These are phyloP conservation scores for Conus ventricosus DNA, from an alignment of 1,140 invertebrate species.

Conservation along the genomic window DNA sequence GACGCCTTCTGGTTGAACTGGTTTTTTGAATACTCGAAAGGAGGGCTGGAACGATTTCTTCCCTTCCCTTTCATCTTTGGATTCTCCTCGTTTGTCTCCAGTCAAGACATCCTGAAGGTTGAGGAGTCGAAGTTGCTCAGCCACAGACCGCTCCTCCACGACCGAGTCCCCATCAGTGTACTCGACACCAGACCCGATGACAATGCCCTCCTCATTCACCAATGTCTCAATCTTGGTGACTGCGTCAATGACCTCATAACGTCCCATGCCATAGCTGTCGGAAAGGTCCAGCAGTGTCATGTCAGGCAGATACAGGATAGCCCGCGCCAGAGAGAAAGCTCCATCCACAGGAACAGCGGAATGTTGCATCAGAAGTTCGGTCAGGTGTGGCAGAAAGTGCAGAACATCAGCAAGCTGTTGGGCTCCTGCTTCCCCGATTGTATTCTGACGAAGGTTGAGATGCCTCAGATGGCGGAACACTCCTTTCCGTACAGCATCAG, in stretches of 20 bases:
- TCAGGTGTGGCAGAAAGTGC: background rate
- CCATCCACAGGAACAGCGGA: background rate
- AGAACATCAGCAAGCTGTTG: background rate
- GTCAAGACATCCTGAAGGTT: background rate
- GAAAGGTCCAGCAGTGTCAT: slow-evolving; percentile 25
- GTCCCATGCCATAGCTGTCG: slow-evolving; percentile 23
- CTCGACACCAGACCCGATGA: background rate
- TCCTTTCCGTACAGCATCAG: background rate
- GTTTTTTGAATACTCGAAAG: background rate
- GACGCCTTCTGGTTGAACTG: background rate
- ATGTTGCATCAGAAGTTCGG: slow-evolving; percentile 22
- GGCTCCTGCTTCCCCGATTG: background rate
- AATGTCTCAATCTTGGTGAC: background rate
- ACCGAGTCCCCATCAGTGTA: background rate
- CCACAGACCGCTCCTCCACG: background rate
- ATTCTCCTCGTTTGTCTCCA: background rate
- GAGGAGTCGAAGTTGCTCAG: background rate
- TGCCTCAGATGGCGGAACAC: slow-evolving; percentile 23
- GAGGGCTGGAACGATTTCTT: background rate
- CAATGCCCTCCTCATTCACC: background rate
- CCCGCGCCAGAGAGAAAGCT: background rate
- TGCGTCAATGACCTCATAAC: background rate
- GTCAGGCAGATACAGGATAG: slow-evolving; percentile 1
- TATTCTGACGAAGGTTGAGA: slow-evolving; percentile 30
- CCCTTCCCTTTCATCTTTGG: background rate